Conservation (phyloP, 2,888 invertebrate genomes). For the Drosophila fulvimacula region DNA sequence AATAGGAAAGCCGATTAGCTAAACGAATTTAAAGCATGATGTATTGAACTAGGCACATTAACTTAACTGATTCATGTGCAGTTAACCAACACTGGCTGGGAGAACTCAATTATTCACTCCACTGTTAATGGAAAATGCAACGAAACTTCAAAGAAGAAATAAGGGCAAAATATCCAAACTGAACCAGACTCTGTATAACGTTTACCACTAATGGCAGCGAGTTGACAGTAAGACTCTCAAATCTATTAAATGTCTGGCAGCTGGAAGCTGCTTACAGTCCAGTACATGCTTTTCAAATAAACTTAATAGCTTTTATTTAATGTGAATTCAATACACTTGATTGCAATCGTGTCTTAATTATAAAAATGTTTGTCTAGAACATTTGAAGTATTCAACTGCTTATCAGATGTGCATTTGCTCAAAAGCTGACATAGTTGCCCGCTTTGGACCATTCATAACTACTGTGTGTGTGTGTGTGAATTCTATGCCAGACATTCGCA, state of each 20-base stretch:
- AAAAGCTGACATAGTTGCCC: slow-evolving; percentile 31
- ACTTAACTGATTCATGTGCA: too few species aligned
- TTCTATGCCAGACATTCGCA: slow-evolving; percentile 11
- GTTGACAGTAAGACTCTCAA: neutral
- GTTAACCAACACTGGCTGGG: too few species aligned
- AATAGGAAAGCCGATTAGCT: too few species aligned
- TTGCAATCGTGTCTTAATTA: slow-evolving; percentile 20
- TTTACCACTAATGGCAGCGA: neutral
- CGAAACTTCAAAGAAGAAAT: too few species aligned
- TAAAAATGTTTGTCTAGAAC: slow-evolving; percentile 12
- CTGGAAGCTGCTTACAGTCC: neutral
- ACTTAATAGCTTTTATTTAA: neutral
- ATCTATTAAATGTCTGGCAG: neutral
- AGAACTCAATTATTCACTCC: too few species aligned
- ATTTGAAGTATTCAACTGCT: slow-evolving; percentile 17
- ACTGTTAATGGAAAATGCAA: too few species aligned
- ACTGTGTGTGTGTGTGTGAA: slow-evolving; percentile 4
- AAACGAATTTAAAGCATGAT: too few species aligned
- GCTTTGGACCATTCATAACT: slow-evolving; percentile 5
- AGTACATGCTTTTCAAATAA: slow-evolving; percentile 1
- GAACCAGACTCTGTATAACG: neutral
- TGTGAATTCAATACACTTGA: slow-evolving; percentile 2
- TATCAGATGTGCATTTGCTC: slow-evolving; percentile 12
- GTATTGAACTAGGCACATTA: too few species aligned
- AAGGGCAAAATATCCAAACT: neutral